Evolutionary conservation across 2,888 invertebrate species (phyloP), one percentile per base, ranked within the genome.

Genomic region (Plagodis dolabraria): DNA sequence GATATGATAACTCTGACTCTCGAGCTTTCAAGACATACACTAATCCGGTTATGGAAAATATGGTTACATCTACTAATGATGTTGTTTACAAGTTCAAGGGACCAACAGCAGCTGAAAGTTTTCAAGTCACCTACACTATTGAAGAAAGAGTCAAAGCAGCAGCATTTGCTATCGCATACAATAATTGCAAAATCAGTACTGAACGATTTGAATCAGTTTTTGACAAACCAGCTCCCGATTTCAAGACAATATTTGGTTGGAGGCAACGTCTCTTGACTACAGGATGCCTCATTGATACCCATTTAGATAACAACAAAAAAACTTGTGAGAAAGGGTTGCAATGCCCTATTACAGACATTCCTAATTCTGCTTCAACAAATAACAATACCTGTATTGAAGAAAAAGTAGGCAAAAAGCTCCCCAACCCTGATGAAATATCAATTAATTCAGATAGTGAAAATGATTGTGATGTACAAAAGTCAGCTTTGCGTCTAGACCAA

Each of bases 221-320:
- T 78, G 86, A 87, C 51, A 93, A 93, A 76, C 90, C 89, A 44
- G 92, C 93, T 51, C 93, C 93, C 45, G 92, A 93, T 73, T 92
- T 88, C 60, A 86, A 92, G 72, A 92, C 92, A 46, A 89, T 93
- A 64, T 93, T 90, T 84, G 76, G 77, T 38, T 93, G 91, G 92
- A 80, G 92, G 58, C 88, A 90, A 67, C 75, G 82, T 11, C 81
- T 93, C 34, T 63, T 93, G 44, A 62, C 65, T 7, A 89, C 87
- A 52, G 93, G 93, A 5, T 93, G 93, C 71, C 75, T 93, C 68
- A 78, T 85, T 65, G 92, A 93, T 69, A 65, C 80, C 53, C 93
- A 93, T 73, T 52, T 74, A 8, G 82, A 80, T 52, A 46, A 42
- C 5, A 72, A 71, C 33, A 72, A 68, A 43, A 63, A 65, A 38